These are phyloP conservation scores for Zygaena filipendulae DNA, from an alignment of 2,888 invertebrate genomes.

Conservation along the genomic window DNA sequence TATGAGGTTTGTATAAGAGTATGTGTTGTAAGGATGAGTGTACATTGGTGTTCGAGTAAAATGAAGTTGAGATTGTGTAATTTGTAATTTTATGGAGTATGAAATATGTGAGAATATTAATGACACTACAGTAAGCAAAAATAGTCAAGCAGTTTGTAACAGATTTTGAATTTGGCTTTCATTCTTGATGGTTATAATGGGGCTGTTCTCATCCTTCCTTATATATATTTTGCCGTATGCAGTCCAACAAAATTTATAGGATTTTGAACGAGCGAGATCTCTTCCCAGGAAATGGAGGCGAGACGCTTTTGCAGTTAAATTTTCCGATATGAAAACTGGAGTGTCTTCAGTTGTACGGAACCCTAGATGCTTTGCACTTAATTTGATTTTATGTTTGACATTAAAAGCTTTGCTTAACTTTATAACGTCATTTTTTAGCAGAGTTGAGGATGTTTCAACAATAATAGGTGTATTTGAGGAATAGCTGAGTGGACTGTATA, in stretches of 20 bases:
- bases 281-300: constrained; percentile 16
- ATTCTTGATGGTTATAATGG: constrained; percentile 12
- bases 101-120: no score
- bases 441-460: constrained; percentile 15
- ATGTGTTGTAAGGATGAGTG: no score
- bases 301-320: constrained; percentile 15
- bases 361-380: constrained; percentile 17
- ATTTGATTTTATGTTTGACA: constrained; percentile 11
- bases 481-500: no score
- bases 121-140: no score
- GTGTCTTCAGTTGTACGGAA: constrained; percentile 10
- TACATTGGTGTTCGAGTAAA: no score
- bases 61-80: no score
- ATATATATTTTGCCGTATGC: constrained; percentile 15
- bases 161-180: constrained; percentile 9
- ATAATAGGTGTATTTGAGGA: constrained; percentile 13
- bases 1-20: no score
- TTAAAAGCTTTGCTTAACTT: constrained; percentile 15
- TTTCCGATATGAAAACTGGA: constrained; percentile 15
- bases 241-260: constrained; percentile 17
- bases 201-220: constrained; percentile 12
- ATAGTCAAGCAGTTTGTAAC: no score
- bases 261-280: constrained; percentile 12
- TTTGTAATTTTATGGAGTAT: no score
- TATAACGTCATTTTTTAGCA: constrained; percentile 12